Percentiles rank a stretch among this genome's conserved stretches.
phyloP scores from a whole-genome alignment of 2,113 vertebrate species.

The Taurulus bubalis region DNA sequence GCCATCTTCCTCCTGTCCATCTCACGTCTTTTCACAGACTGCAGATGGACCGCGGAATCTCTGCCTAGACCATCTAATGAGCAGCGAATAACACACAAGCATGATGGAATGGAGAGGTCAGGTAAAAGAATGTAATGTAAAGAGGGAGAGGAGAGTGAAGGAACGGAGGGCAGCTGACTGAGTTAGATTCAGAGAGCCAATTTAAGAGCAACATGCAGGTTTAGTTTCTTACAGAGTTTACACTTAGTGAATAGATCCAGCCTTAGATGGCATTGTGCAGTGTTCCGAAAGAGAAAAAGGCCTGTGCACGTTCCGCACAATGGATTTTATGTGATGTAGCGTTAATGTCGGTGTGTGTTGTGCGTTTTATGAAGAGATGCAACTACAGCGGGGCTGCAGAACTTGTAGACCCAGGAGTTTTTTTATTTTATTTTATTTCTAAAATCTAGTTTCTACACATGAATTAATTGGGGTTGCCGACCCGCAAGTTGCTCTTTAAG shows the following conservation, averaged over 20 bases:
- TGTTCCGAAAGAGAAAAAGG: neutral
- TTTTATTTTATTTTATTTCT: too few relatives aligned
- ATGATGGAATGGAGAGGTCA: neutral
- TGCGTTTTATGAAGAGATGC: neutral
- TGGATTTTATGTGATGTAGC: neutral
- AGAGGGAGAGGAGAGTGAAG: neutral
- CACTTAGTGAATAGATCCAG: neutral
- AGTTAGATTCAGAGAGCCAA: constrained; percentile 27
- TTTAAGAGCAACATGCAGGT: neutral
- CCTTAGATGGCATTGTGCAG: neutral
- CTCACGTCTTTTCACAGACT: constrained; percentile 1
- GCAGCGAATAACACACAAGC: neutral
- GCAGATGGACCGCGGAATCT: neutral
- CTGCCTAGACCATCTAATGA: constrained; percentile 27
- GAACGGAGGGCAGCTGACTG: neutral
- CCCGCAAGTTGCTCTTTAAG: neutral
- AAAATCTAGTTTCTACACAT: neutral
- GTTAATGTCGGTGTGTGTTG: neutral
- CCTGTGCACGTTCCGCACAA: neutral
- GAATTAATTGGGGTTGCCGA: neutral
- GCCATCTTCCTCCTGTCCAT: constrained; percentile 5
- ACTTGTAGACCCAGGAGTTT: too few relatives aligned
- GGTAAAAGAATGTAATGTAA: neutral
- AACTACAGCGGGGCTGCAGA: neutral
- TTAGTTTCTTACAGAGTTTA: neutral